Base-by-base conservation (phyloP, 2,797 vertebrate genomes). In the Chromis chromis region DNA sequence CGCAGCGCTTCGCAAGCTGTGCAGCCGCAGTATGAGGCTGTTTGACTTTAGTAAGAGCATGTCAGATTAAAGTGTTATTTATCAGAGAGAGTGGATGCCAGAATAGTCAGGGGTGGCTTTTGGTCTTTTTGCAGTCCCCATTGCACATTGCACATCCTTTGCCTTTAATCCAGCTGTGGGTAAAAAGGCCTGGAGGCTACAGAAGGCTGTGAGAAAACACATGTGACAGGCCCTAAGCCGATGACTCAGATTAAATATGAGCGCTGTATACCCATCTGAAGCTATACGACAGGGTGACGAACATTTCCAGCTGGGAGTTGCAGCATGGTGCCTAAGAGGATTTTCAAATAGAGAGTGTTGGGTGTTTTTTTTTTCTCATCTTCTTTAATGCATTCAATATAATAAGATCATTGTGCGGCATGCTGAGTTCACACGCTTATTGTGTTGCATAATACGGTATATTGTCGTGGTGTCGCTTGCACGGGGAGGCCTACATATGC, bases 171-270 rank as follows among this genome's bases (percentile, higher is more conserved):
- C 76, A 79, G 74, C 68, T 28, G 70, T 76, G 60, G 72, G 65
- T 76, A 52, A 69, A n/a, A 50, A 59, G 71, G 74, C 78, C 79
- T 52, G 25, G 24, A 65, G 85, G 84, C 86, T 78, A 79, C 66
- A 55, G 39, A 77, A 54, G 68, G 58, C 72, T 87, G 61, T 63
- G 65, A 85, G 69, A 77, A 82, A 84, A 79, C 55, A 79, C 65
- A 82, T 74, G 82, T 80, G 83, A 86, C 86, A 78, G 82, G 75
- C 72, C 76, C 31, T 88, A 90, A 93, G 62, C 84, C 79, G 55
- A 81, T 86, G 88, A 91, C 81, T 92, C 82, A 62, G 81, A 92
- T 92, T 86, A 88, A 88, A 86, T 88, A 83, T 65, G 61, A 86
- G 66, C 72, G 70, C 79, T 76, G 69, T 84, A 73, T 80, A 70